Percentiles rank a stretch among this genome's conserved stretches.
Conservation (phyloP, 1,140 invertebrate species). For the Orius insidiosus region DNA sequence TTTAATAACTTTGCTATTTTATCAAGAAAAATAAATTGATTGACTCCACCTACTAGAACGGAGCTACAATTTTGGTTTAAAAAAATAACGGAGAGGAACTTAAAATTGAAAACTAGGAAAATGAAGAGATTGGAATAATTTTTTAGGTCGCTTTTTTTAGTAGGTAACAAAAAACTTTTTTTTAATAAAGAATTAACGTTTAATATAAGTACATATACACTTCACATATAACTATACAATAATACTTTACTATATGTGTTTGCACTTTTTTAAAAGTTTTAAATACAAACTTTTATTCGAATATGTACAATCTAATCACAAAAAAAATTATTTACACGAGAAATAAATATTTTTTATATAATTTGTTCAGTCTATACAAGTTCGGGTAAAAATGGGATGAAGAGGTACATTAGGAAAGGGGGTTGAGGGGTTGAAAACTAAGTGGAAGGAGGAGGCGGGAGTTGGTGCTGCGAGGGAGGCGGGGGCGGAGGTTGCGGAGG, state of each 20-base stretch:
- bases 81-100: too few relatives aligned
- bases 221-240: conserved; percentile 16
- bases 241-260: conserved; percentile 7
- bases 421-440: conserved; percentile 1
- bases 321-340: conserved; percentile 6
- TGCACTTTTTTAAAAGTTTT: too few relatives aligned
- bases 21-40: too few relatives aligned
- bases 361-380: conserved; percentile 8
- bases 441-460: conserved; percentile 1
- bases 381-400: neutral
- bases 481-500: conserved; percentile 6
- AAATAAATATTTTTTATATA: conserved; percentile 10
- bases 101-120: too few relatives aligned
- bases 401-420: too few relatives aligned
- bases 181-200: conserved; percentile 6
- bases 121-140: too few relatives aligned
- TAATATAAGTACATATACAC: conserved; percentile 14
- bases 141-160: too few relatives aligned
- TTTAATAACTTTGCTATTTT: too few relatives aligned
- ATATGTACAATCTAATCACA: conserved; percentile 6
- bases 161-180: too few relatives aligned
- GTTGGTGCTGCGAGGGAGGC: neutral
- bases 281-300: conserved; percentile 5
- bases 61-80: too few relatives aligned
- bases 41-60: too few relatives aligned